Evolutionary conservation across 2,113 vertebrate species (phyloP), one percentile per base, ranked within the genome.

Genomic region (Melanotaenia duboulayi): DNA sequence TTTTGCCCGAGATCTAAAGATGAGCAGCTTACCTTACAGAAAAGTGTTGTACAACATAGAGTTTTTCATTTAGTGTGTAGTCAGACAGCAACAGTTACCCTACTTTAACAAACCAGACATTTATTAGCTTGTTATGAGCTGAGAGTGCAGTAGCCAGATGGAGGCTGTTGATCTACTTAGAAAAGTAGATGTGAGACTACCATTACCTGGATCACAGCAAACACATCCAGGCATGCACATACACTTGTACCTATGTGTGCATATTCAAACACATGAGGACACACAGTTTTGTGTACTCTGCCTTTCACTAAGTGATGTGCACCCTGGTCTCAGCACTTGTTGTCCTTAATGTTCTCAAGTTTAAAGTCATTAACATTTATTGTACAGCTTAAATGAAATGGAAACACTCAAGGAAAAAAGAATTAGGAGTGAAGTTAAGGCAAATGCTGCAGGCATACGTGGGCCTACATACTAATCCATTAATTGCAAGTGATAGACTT

Each of bases 141-240:
- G 64, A 81, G 81, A 78, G 82, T 75, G 81, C 73, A 25, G 86
- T 76, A 90, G 89, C 87, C 92, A 93, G 92, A 91, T 93, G 91
- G 91, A 85, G 73, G 76, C 82, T 94, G 92, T 93, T 94, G 87
- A 91, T 90, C 89, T 90, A 88, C 85, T 92, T 87, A 88, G 72
- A 80, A 86, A 87, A 75, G 85, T 89, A 65, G 80, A 92, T 82
- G 77, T 77, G 77, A 90, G 87, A 87, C 78, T 82, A 71, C 87
- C 85, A 92, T 93, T 92, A 91, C 83, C 87, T 85, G 75, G 70
- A 81, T 69, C 83, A 83, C 78, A 83, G 84, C 84, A 93, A 92
- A 95, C 89, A 92, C 67, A 74, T 20, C 25, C 22, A 60, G 25
- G 64, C 65, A 78, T 67, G 80, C 73, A 66, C 63, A 59, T 75